Base-by-base conservation (phyloP, 2,113 vertebrate genomes). In the Ifrita kowaldi region DNA sequence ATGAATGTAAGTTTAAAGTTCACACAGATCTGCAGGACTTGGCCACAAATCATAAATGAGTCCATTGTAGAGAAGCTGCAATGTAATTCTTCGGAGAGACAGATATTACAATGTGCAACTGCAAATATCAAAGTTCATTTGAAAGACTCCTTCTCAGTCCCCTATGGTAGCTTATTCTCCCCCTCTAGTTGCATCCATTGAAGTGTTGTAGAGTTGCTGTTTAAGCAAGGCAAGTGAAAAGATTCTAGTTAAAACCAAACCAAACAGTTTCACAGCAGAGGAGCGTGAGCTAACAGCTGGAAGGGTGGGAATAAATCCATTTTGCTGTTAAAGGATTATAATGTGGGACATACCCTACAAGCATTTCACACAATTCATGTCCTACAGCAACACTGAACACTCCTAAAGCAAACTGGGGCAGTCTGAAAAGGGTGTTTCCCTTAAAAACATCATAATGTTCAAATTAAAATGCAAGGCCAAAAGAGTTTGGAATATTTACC, bases 1-100 rank as follows among this genome's bases (percentile, higher is more conserved):
- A 89, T 84, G 73, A 93, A 89, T 59, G 6, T 27, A 76, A 93
- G 84, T 82, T 90, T 70, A 84, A 96, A 89, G 93, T 96, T 89
- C 93, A 93, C 60, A 39, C 35, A 87, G 74, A 78, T 78, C 74
- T 89, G 81, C 57, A 85, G 81, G 49, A 91, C 70, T 87, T 83
- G 64, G 87, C 62, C 81, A 82, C 64, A 84, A 89, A 80, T 69
- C 46, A 57, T 23, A 68, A 90, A 42, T 28, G 10, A 92, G 42
- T 42, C 80, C 52, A 53, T 27, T 84, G 84, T 35, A 59, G 79
- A 84, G 69, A 95, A 84, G 77, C 17, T 87, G 81, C 69, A 87
- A 55, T 32, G 21, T 37, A 47, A 89, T 68, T 92, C 33, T 91
- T 89, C 13, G 20, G 52, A 91, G 41, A 90, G 53, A 82, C n/a